Percentiles rank a stretch among this genome's conserved stretches.
These are phyloP conservation scores for Hedychridium roseum DNA, from an alignment of 2,888 invertebrate species.

Conservation along the genomic window DNA sequence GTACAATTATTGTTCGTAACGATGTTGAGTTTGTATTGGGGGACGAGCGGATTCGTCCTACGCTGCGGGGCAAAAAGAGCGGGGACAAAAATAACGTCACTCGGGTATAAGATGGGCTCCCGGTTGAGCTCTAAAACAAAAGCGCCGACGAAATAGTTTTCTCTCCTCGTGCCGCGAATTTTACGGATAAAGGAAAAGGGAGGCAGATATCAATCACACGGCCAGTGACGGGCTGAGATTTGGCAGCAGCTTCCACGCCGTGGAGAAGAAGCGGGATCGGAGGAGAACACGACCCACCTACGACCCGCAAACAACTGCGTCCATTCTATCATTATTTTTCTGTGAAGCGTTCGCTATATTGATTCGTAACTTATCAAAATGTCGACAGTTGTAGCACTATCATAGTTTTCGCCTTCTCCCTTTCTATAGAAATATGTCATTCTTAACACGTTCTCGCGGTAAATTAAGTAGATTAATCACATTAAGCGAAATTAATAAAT, in stretches of 20 bases:
- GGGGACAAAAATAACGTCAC: not conserved
- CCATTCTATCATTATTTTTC: slow-evolving; percentile 54
- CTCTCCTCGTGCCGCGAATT: slow-evolving; percentile 33
- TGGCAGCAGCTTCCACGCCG: slow-evolving; percentile 50
- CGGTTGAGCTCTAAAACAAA: slow-evolving; percentile 25
- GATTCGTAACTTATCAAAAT: slow-evolving; percentile 45
- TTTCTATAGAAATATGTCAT: too few relatives aligned
- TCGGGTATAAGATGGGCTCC: not conserved
- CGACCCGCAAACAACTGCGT: slow-evolving; percentile 44
- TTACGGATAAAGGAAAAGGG: slow-evolving; percentile 42
- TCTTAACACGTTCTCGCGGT: too few relatives aligned
- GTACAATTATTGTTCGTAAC: too few relatives aligned
- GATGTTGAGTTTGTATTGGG: too few relatives aligned
- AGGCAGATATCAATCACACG: slow-evolving; percentile 54
- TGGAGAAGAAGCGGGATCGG: slow-evolving; percentile 32
- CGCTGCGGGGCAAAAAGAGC: too few relatives aligned
- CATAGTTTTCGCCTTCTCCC: too few relatives aligned
- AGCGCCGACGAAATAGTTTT: slow-evolving; percentile 37
- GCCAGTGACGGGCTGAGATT: slow-evolving; percentile 54
- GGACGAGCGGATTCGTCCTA: too few relatives aligned
- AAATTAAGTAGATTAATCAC: too few relatives aligned
- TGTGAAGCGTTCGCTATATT: slow-evolving; percentile 34
- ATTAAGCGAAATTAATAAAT: too few relatives aligned
- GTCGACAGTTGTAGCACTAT: too few relatives aligned
- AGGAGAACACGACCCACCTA: slow-evolving; percentile 19